Percentiles rank a stretch among this genome's conserved stretches.
Conservation (phyloP, 2,888 invertebrate genomes). For the Andrena flavipes region DNA sequence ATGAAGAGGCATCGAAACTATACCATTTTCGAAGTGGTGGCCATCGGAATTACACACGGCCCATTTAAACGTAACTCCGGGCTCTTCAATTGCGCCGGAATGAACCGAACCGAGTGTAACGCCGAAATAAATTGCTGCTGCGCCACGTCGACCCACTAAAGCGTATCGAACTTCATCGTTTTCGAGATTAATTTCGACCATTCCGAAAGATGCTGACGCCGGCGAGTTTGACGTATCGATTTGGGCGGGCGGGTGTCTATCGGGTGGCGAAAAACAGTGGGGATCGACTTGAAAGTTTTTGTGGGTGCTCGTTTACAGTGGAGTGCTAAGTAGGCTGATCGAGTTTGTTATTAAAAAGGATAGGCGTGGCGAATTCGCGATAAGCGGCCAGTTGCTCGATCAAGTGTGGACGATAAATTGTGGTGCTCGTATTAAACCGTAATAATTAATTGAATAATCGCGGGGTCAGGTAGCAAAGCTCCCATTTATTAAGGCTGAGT, state of each 20-base stretch:
- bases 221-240: neutral
- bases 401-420: slow-evolving; percentile 58
- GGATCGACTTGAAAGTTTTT: neutral
- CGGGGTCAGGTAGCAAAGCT: slow-evolving; percentile 42
- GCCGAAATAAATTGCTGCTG: slow-evolving; percentile 28
- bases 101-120: slow-evolving; percentile 32
- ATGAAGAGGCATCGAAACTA: slow-evolving; percentile 10
- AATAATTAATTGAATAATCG: slow-evolving; percentile 66
- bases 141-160: neutral
- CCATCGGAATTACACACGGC: slow-evolving; percentile 37
- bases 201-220: slow-evolving; percentile 3
- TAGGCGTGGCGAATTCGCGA: slow-evolving; percentile 21
- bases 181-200: slow-evolving; percentile 10
- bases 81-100: slow-evolving; percentile 14
- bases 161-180: neutral
- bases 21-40: slow-evolving; percentile 21
- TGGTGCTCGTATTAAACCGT: slow-evolving; percentile 51
- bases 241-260: neutral
- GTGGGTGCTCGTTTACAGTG: neutral
- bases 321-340: neutral
- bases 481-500: slow-evolving; percentile 56
- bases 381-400: slow-evolving; percentile 50
- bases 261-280: neutral
- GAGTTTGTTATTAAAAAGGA: slow-evolving; percentile 37
- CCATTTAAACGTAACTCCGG: slow-evolving; percentile 44